Conservation (phyloP, 2,888 invertebrate genomes). For the Beris chalybata region DNA sequence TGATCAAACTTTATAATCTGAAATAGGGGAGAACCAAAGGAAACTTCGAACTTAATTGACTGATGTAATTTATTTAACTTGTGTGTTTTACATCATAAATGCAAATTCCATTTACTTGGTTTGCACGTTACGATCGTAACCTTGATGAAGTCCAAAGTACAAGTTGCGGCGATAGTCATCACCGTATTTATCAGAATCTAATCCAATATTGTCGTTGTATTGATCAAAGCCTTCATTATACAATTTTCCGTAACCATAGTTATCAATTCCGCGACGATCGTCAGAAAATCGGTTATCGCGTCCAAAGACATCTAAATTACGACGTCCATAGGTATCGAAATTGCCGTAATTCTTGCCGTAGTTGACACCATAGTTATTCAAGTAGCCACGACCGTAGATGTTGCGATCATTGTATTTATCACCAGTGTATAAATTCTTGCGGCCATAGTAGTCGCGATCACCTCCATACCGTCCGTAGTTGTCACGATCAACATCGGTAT, state of each 20-base stretch:
- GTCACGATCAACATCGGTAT: constrained; percentile 8
- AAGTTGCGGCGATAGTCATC: neutral
- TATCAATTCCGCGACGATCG: too few species aligned
- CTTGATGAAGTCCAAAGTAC: constrained; percentile 3
- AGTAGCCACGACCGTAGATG: too few species aligned
- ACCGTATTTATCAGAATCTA: neutral
- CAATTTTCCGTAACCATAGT: too few species aligned
- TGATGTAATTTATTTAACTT: neutral
- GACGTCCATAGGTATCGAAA: neutral
- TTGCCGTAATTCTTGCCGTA: neutral
- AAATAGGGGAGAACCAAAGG: too few species aligned
- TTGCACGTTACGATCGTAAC: constrained; percentile 8
- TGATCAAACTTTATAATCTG: too few species aligned
- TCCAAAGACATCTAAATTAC: constrained; percentile 5
- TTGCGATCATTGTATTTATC: too few species aligned
- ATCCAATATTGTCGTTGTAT: neutral
- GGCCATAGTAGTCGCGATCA: neutral
- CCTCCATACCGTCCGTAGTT: neutral
- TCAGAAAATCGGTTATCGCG: constrained; percentile 2
- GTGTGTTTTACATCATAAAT: constrained; percentile 5
- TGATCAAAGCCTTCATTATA: too few species aligned
- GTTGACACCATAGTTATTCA: neutral
- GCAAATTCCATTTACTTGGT: neutral
- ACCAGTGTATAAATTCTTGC: too few species aligned
- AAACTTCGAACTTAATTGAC: neutral